Conservation (phyloP, 2,888 invertebrate species). For the Conistra vaccinii region DNA sequence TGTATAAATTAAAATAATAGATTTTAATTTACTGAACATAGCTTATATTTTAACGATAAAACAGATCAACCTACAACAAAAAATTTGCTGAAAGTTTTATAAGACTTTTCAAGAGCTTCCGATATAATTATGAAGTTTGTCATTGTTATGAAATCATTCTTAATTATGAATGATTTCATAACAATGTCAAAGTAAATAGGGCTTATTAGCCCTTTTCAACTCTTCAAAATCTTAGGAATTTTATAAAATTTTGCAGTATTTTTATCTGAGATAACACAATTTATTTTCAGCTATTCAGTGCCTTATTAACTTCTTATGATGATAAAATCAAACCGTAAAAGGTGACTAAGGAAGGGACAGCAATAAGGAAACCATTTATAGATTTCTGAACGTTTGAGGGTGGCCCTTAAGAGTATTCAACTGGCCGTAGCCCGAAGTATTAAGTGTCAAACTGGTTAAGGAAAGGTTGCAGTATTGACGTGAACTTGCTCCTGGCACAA, state of each 20-base stretch:
- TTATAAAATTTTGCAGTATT: not conserved
- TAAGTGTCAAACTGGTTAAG: not conserved
- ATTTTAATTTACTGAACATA: not conserved
- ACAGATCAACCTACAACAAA: not conserved
- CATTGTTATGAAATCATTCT: conserved; percentile 21
- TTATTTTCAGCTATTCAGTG: not conserved
- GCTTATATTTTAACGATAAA: not conserved
- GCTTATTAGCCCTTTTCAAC: conserved; percentile 2
- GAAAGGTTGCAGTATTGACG: not conserved
- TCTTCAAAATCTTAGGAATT: conserved; percentile 1
- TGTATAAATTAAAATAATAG: not conserved
- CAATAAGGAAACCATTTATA: conserved; percentile 11
- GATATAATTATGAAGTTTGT: conserved; percentile 35
- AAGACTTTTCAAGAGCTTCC: conserved; percentile 16
- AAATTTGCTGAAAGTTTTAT: not conserved
- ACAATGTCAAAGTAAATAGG: too few relatives aligned
- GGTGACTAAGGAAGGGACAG: not conserved
- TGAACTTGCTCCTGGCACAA: not conserved
- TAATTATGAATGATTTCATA: too few relatives aligned
- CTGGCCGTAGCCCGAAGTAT: not conserved
- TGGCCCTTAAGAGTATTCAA: not conserved
- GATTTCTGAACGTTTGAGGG: not conserved
- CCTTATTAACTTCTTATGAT: not conserved
- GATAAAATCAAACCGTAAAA: not conserved
- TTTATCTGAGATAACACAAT: not conserved